Conservation (phyloP, 1,140 invertebrate genomes). For the Idris sp. region DNA sequence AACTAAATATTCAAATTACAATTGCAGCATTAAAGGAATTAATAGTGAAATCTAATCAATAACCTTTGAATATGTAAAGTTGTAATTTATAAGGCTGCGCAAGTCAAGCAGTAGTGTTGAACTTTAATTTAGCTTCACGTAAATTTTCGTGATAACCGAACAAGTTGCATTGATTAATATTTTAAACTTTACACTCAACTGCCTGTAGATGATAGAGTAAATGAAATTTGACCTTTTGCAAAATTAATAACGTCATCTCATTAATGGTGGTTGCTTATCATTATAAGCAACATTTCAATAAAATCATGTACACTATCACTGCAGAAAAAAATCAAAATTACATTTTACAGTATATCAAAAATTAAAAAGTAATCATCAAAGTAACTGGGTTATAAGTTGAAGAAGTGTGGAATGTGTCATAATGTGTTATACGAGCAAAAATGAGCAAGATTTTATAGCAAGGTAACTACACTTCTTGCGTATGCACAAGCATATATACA, state of each 20-base stretch:
- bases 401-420: constrained; percentile 59
- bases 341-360: no score
- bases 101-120: constrained; percentile 10
- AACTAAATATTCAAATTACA: constrained; percentile 56
- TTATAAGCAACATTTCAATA: no score
- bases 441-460: constrained; percentile 52
- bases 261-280: neutral
- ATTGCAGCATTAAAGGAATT: constrained; percentile 46
- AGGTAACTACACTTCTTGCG: constrained; percentile 63
- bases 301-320: no score
- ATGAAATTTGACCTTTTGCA: constrained; percentile 2
- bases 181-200: constrained; percentile 19
- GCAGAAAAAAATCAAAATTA: no score
- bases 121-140: constrained; percentile 46
- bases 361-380: no score
- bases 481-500: constrained; percentile 73
- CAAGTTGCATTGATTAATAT: constrained; percentile 33
- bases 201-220: constrained; percentile 3
- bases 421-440: constrained; percentile 52
- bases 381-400: constrained; percentile 16
- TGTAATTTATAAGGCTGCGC: constrained; percentile 46
- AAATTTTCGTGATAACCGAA: constrained; percentile 29
- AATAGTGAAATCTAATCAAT: constrained; percentile 47
- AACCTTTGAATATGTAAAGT: constrained; percentile 53
- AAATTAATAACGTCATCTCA: constrained; percentile 10